A percentile compares a stretch with the other conserved stretches of the same genome.
These are phyloP conservation scores for Sceloporus undulatus DNA, from an alignment of 2,113 vertebrate species.

Conservation along the genomic window DNA sequence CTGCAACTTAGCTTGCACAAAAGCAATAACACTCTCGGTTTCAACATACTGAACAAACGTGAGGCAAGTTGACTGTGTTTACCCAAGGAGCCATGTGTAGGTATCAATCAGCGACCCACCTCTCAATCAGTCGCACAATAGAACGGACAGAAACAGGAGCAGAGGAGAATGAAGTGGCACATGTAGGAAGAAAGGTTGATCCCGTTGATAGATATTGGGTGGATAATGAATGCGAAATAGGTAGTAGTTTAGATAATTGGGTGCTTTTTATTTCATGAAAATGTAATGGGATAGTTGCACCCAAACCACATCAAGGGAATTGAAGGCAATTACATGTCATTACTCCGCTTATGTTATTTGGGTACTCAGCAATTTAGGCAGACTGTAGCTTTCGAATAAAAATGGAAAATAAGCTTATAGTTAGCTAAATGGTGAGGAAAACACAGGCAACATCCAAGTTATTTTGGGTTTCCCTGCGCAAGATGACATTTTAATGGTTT, in stretches of 20 bases:
- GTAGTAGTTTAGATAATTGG: slow-evolving; percentile 74
- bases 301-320: slow-evolving; percentile 61
- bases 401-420: slow-evolving; percentile 65
- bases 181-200: slow-evolving; percentile 51
- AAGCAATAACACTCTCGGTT: slow-evolving; percentile 10
- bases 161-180: slow-evolving; percentile 35
- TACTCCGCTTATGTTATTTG: slow-evolving; percentile 68
- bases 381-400: slow-evolving; percentile 73
- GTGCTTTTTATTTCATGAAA: slow-evolving; percentile 71
- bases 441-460: slow-evolving; percentile 16
- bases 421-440: slow-evolving; percentile 51
- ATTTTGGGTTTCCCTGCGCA: slow-evolving; percentile 52
- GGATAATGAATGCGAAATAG: slow-evolving; percentile 75
- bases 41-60: slow-evolving; percentile 32
- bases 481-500: slow-evolving; percentile 67
- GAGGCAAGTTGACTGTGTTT: not conserved
- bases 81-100: slow-evolving; percentile 11
- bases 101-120: slow-evolving; percentile 48
- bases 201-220: slow-evolving; percentile 64
- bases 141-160: not conserved
- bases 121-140: not conserved
- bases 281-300: slow-evolving; percentile 64
- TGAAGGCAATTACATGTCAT: slow-evolving; percentile 72
- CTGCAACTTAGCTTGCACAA: slow-evolving; percentile 26
- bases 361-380: slow-evolving; percentile 62